These are phyloP conservation scores for Mercenaria mercenaria DNA, from an alignment of 1,140 invertebrate genomes.

Conservation along the genomic window DNA sequence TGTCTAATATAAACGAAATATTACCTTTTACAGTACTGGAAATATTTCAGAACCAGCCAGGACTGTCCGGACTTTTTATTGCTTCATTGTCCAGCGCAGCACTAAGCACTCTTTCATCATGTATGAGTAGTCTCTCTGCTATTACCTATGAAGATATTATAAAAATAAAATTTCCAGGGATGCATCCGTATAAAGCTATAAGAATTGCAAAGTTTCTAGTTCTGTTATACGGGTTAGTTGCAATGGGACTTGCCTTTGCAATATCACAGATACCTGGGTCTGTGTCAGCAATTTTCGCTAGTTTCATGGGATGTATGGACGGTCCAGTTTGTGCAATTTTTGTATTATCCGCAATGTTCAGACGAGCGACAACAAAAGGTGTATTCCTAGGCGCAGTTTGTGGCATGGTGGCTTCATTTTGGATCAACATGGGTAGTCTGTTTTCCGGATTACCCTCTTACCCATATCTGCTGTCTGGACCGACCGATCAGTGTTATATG, in stretches of 20 bases:
- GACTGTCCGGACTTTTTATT: conserved; percentile 39
- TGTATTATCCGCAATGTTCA: background rate
- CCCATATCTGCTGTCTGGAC: conserved; percentile 14
- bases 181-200: background rate
- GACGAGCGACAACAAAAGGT: conserved; percentile 38
- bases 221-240: background rate
- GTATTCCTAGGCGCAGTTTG: background rate
- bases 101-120: conserved; percentile 53
- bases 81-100: conserved; percentile 46
- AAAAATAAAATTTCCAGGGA: conserved; percentile 4
- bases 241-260: conserved; percentile 5
- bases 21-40: conserved; percentile 38
- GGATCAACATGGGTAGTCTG: conserved; percentile 16
- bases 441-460: background rate
- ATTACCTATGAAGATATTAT: conserved; percentile 41
- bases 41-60: conserved; percentile 25
- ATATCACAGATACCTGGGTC: background rate
- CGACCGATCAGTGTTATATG: conserved; percentile 1
- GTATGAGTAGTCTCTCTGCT: conserved; percentile 49
- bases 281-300: background rate
- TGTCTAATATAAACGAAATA: conserved; percentile 49
- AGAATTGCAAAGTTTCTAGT: conserved; percentile 15
- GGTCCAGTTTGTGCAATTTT: conserved; percentile 21
- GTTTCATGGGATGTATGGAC: conserved; percentile 9
- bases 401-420: background rate